Evolutionary conservation across 1,140 invertebrate genomes (phyloP), one percentile per base, ranked within the genome.

Genomic region (Drosophila paulistorum): DNA sequence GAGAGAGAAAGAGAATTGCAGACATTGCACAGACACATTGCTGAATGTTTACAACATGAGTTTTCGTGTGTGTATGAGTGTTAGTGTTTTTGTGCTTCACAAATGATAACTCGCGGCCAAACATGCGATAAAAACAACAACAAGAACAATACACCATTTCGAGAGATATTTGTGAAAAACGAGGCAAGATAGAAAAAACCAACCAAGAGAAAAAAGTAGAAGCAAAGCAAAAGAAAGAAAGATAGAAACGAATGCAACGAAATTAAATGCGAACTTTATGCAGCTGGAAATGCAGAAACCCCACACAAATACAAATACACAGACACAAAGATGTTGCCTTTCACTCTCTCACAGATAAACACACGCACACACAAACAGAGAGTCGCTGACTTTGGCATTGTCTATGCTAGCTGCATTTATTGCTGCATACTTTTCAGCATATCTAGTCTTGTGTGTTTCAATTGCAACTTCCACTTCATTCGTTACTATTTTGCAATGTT

Each of bases 201-300:
- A 23, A 20, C 10, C 10, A 14, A 10, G n/a, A 39, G 5, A 14
- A 17, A 13, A 7, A 41, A n/a, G 45, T 2, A 63, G 23, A 45
- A 9, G 26, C 30, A 10, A 60, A 60, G 14, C 23, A 45, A 45
- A 63, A 5, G 35, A 26, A 20, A 41, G 48, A n/a, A 26, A 11
- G 23, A 67, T 68, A 30, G 57, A 63, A 66, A 68, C 74, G 65
- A 68, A 55, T 68, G 67, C 66, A 82, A 86, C 82, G 67, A 86
- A 86, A 86, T 86, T 86, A 87, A 86, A 86, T 87, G 82, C 76
- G 83, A 87, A 83, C 82, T 87, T 82, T 87, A 83, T 86, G 82
- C 82, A 79, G 76, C 76, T 87, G 83, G 67, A 86, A 86, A 79
- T 86, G 82, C 82, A 86, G 82, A 68, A 68, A 55, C 61, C 57